A percentile compares a stretch with the other conserved stretches of the same genome.
Evolutionary conservation across 2,888 invertebrate species (phyloP).

Genomic region (Caenorhabditis plicata): DNA sequence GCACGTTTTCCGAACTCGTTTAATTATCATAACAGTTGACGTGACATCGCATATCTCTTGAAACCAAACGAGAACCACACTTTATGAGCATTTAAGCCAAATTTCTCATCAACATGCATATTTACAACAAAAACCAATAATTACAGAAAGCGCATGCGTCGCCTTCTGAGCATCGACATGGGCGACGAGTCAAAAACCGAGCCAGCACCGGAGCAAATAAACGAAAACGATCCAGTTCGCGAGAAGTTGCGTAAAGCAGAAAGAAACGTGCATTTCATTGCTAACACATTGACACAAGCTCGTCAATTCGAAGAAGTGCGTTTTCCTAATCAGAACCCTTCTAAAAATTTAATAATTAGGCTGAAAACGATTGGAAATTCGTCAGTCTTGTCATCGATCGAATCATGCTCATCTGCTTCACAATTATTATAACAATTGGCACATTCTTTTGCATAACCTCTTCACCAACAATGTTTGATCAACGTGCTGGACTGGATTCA

Average conservation of each 20-base stretch:
- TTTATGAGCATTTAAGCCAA: no score
- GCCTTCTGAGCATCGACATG: slow-evolving; percentile 27
- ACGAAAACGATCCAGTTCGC: slow-evolving; percentile 26
- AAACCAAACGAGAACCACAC: no score
- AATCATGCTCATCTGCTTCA: slow-evolving; percentile 54
- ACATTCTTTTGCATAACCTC: slow-evolving; percentile 46
- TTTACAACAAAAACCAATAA: no score
- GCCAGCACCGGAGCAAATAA: neutral
- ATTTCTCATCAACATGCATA: no score
- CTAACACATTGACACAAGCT: slow-evolving; percentile 43
- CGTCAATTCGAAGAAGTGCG: slow-evolving; percentile 51
- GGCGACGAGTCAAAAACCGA: slow-evolving; percentile 11
- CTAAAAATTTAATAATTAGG: slow-evolving; percentile 31
- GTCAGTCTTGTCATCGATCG: slow-evolving; percentile 61
- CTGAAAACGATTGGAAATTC: slow-evolving; percentile 61
- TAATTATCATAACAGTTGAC: no score
- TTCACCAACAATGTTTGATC: slow-evolving; percentile 55
- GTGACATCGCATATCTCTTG: no score
- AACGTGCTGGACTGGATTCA: no score
- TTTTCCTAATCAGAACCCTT: neutral
- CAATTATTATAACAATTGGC: slow-evolving; percentile 42
- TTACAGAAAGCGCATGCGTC: slow-evolving; percentile 23
- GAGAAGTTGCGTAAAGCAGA: slow-evolving; percentile 48
- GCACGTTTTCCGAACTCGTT: no score
- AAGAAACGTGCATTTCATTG: slow-evolving; percentile 60